These are phyloP conservation scores for Drosophila bifasciata DNA, from an alignment of 1,140 invertebrate species.

Conservation along the genomic window DNA sequence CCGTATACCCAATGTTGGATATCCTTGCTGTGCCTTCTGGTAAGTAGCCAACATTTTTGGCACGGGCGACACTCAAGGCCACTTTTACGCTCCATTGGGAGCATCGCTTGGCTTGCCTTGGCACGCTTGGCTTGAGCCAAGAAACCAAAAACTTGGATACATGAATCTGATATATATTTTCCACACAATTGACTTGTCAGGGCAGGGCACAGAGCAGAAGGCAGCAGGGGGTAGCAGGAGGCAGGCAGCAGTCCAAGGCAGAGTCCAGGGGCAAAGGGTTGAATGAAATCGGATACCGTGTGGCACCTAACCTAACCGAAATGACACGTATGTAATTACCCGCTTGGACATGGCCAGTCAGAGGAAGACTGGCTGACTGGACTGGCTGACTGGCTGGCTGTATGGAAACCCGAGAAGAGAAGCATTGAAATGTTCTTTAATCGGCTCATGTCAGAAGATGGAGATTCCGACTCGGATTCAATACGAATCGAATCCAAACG, in stretches of 20 bases:
- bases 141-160: slow-evolving; percentile 46
- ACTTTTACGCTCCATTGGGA: slow-evolving; percentile 54
- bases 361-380: neutral
- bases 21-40: slow-evolving; percentile 23
- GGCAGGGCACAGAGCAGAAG: slow-evolving; percentile 2
- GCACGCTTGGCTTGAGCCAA: slow-evolving; percentile 69
- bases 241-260: neutral
- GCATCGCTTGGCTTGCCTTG: slow-evolving; percentile 19
- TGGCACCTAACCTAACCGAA: slow-evolving; percentile 83
- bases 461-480: slow-evolving; percentile 47
- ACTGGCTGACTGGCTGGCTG: slow-evolving; percentile 26
- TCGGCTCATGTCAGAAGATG: slow-evolving; percentile 83
- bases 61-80: slow-evolving; percentile 72
- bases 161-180: slow-evolving; percentile 72
- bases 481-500: slow-evolving; percentile 14
- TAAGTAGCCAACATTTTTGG: slow-evolving; percentile 55
- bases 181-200: slow-evolving; percentile 80
- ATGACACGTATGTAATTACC: slow-evolving; percentile 83
- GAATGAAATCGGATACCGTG: slow-evolving; percentile 74
- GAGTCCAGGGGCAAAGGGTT: slow-evolving; percentile 58
- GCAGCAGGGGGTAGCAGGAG: slow-evolving; percentile 16
- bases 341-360: slow-evolving; percentile 46
- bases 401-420: slow-evolving; percentile 67
- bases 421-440: slow-evolving; percentile 80
- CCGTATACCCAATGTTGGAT: neutral